Percentiles rank a stretch among this genome's conserved stretches.
phyloP scores from a whole-genome alignment of 1,140 invertebrate genomes.

The Anoplophora glabripennis region DNA sequence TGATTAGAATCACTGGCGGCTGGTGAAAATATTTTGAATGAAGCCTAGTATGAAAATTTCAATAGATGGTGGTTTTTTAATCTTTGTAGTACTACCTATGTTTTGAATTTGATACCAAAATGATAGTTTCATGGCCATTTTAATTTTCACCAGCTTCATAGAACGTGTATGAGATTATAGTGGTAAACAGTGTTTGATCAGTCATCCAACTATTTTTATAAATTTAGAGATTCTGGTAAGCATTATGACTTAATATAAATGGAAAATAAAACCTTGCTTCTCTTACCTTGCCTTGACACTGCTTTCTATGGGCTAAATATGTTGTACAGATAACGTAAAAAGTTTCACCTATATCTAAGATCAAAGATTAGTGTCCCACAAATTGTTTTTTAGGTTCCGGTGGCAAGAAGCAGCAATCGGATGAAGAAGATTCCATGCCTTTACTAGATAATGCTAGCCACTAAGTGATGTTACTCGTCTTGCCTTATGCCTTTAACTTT shows the following conservation, averaged over 20 bases:
- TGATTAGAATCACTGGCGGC: no score
- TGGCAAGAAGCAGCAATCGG: constrained; percentile 15
- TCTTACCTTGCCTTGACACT: constrained; percentile 8
- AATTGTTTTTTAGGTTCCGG: constrained; percentile 15
- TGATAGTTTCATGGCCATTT: no score
- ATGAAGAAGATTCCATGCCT: constrained; percentile 15
- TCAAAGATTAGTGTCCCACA: not conserved
- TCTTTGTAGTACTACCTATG: no score
- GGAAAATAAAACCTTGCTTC: not conserved
- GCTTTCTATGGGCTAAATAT: not conserved
- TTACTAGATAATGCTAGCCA: constrained; percentile 8
- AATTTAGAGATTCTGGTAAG: not conserved
- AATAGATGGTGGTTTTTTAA: no score
- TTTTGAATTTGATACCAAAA: no score
- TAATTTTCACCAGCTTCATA: no score
- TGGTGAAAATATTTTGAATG: no score
- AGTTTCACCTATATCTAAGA: no score
- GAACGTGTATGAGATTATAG: no score
- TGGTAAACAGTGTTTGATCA: no score
- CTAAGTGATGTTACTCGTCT: constrained; percentile 1
- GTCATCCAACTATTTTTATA: no score
- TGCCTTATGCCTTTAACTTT: constrained; percentile 12
- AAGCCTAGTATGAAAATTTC: no score
- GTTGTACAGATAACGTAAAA: not conserved
- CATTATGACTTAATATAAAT: constrained; percentile 1